Evolutionary conservation across 2,797 vertebrate genomes (phyloP).

Genomic region (Gymnoscopelus microlampas): DNA sequence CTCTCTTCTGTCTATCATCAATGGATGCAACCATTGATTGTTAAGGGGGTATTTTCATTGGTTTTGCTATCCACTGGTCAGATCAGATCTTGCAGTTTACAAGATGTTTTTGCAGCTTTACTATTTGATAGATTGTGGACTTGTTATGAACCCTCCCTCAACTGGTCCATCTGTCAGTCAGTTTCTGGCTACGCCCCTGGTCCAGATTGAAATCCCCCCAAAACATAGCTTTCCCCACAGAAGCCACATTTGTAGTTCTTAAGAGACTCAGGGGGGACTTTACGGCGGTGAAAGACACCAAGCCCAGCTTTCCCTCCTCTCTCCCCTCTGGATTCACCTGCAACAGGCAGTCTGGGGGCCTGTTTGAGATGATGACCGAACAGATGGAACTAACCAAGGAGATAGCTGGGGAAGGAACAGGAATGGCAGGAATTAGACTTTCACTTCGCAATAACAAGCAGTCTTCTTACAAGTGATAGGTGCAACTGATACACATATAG

Average conservation of each 20-base stretch:
- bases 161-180: too few relatives aligned
- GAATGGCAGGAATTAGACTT: constrained; percentile 26
- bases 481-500: constrained; percentile 23
- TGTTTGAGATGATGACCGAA: constrained; percentile 36
- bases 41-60: too few relatives aligned
- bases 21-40: too few relatives aligned
- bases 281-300: constrained; percentile 13
- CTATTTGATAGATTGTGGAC: too few relatives aligned
- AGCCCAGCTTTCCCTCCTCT: constrained; percentile 9
- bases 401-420: not conserved
- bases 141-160: too few relatives aligned
- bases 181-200: too few relatives aligned
- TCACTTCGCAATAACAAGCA: constrained; percentile 37
- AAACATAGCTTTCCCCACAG: constrained; percentile 29
- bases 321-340: constrained; percentile 40
- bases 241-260: constrained; percentile 26
- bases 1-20: too few relatives aligned
- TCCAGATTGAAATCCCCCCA: not conserved
- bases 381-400: constrained; percentile 1
- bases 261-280: constrained; percentile 13
- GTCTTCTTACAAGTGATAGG: constrained; percentile 4
- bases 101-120: too few relatives aligned
- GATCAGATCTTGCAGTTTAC: too few relatives aligned
- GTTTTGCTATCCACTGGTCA: too few relatives aligned
- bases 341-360: constrained; percentile 1